These are phyloP conservation scores for Macroramphosus scolopax DNA, from an alignment of 2,797 vertebrate genomes.

Conservation along the genomic window DNA sequence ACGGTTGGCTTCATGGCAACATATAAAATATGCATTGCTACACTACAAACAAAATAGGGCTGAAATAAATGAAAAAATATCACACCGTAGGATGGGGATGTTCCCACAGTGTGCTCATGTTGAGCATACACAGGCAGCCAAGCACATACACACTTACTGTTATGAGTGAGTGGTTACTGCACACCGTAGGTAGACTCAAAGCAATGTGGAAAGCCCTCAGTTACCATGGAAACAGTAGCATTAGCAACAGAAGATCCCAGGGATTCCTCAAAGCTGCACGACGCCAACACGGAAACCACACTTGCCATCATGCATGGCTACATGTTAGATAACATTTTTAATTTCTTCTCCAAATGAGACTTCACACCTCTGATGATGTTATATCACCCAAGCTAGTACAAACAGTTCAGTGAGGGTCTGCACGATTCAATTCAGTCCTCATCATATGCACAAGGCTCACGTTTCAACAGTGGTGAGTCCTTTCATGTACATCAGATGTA, in stretches of 20 bases:
- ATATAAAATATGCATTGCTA: constrained; percentile 1
- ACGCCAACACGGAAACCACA: constrained; percentile 18
- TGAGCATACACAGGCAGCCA: neutral
- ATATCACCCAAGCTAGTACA: neutral
- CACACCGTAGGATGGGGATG: neutral
- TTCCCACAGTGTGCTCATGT: constrained; percentile 26
- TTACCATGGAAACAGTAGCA: constrained; percentile 70
- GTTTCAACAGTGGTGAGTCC: too few species aligned
- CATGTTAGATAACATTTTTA: constrained; percentile 42
- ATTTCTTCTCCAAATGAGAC: constrained; percentile 8
- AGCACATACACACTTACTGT: constrained; percentile 5
- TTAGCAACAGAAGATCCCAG: constrained; percentile 61
- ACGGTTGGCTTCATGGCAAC: constrained; percentile 7
- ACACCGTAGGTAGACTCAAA: constrained; percentile 32
- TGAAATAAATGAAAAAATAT: neutral
- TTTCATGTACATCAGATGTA: too few species aligned
- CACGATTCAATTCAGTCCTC: too few species aligned
- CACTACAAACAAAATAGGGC: neutral
- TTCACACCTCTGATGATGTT: constrained; percentile 16
- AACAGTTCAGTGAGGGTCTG: too few species aligned
- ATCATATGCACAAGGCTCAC: too few species aligned
- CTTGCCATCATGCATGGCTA: constrained; percentile 24
- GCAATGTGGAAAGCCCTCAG: constrained; percentile 51
- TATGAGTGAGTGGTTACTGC: constrained; percentile 38
- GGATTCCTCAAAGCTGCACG: constrained; percentile 60